Evolutionary conservation across 2,113 vertebrate species (phyloP), one percentile per base, ranked within the genome.

Genomic region (Platichthys flesus): DNA sequence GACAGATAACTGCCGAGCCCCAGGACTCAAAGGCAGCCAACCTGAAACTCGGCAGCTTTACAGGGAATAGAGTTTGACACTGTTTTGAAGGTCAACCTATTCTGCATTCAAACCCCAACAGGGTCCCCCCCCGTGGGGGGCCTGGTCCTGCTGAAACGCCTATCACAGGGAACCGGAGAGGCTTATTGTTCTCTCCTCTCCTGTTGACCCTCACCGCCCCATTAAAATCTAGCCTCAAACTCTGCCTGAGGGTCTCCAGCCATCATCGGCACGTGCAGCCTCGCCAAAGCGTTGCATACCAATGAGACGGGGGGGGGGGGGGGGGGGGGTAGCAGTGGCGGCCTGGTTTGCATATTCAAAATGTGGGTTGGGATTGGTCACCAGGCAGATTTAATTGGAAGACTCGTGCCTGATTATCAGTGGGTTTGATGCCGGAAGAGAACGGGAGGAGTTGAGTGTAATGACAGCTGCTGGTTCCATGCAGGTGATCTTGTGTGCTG

Each of bases 191-290:
- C 82, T 86, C 77, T 73, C 67, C 73, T 82, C 85, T 78, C 66
- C 76, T 31, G 82, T 62, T 91, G 90, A 93, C 90, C 89, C 88
- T 76, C 16, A 76, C 78, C 69, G 88, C 55, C 91, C 91, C 84
- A 94, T 94, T 94, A 94, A 94, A 92, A 91, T 85, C 69, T 90
- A 90, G 93, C 94, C 93, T 85, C 74, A 82, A 93, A 92, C 92
- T 20, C 70, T 6, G 92, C 94, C 92, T 77, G 79, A 91, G 90
- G 93, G 87, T 81, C 89, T 91, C 59, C 82, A 89, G 85, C 88
- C 82, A 88, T 89, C 87, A 87, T 74, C 59, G 60, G 79, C 74
- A 71, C 69, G 14, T 28, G 26, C 66, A 52, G 80, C 68, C 67
- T 59, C 13, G 0, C 69, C 74, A 57, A 61, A 73, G 81, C 70